Evolutionary conservation across 2,888 invertebrate genomes (phyloP).

Genomic region (Sinhomidia bicolor): DNA sequence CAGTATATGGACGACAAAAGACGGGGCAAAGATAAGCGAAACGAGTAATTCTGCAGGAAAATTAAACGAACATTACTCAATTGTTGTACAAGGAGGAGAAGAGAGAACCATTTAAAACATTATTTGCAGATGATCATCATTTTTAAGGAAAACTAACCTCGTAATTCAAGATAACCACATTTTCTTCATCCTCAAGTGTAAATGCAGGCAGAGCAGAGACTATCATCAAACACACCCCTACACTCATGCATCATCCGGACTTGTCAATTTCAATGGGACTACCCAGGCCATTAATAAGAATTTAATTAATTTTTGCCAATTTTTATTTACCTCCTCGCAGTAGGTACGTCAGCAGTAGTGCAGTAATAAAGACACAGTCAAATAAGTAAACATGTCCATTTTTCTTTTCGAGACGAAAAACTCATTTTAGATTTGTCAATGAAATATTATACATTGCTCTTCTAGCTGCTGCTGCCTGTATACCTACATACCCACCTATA

Average conservation of each 20-base stretch:
- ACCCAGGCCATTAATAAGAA: slow-evolving; percentile 55
- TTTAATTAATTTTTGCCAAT: slow-evolving; percentile 67
- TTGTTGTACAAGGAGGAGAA: slow-evolving; percentile 38
- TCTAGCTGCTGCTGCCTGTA: not conserved
- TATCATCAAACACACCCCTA: slow-evolving; percentile 62
- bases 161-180: slow-evolving; percentile 49
- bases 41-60: slow-evolving; percentile 7
- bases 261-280: slow-evolving; percentile 68
- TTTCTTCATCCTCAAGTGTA: slow-evolving; percentile 13
- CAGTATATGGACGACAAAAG: not conserved
- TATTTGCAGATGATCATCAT: slow-evolving; percentile 44
- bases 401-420: slow-evolving; percentile 3
- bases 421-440: slow-evolving; percentile 50
- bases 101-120: slow-evolving; percentile 36
- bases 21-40: slow-evolving; percentile 5
- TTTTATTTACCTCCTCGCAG: slow-evolving; percentile 41
- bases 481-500: not conserved
- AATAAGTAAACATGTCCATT: slow-evolving; percentile 35
- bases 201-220: not conserved
- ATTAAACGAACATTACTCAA: slow-evolving; percentile 34
- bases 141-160: slow-evolving; percentile 45
- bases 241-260: slow-evolving; percentile 61
- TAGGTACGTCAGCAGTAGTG: slow-evolving; percentile 31
- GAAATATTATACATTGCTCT: slow-evolving; percentile 1
- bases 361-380: slow-evolving; percentile 32